These are phyloP conservation scores for Corella eumyota DNA, from an alignment of 23 tunicate species.

Conservation along the genomic window DNA sequence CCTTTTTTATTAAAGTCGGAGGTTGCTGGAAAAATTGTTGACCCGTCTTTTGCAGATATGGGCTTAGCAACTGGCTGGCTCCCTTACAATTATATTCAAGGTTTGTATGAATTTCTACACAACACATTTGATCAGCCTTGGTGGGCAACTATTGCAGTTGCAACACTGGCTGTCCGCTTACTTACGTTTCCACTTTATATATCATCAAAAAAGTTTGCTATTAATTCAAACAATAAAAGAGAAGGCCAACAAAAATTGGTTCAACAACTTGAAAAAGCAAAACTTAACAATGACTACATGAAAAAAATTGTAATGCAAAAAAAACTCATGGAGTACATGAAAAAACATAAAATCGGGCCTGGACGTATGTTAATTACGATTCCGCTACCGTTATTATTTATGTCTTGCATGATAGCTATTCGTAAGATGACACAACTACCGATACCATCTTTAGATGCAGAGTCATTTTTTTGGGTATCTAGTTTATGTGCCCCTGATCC, in stretches of 20 bases:
- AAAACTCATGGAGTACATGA: slow-evolving; percentile 9
- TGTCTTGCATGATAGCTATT: slow-evolving; percentile 56
- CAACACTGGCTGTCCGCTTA: slow-evolving; percentile 42
- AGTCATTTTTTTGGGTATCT: slow-evolving; percentile 43
- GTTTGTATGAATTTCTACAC: slow-evolving; percentile 39
- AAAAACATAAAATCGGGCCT: slow-evolving; percentile 22
- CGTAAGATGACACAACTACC: slow-evolving; percentile 52
- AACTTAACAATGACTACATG: neutral
- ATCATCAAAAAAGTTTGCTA: slow-evolving; percentile 13
- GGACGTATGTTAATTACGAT: slow-evolving; percentile 16
- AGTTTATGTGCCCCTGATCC: slow-evolving; percentile 54
- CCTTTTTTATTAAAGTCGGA: too few relatives aligned
- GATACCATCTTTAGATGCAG: slow-evolving; percentile 56
- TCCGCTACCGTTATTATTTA: slow-evolving; percentile 39
- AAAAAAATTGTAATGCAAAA: slow-evolving; percentile 1
- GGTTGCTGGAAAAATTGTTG: slow-evolving; percentile 9
- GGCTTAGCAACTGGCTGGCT: slow-evolving; percentile 58
- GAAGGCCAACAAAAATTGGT: slow-evolving; percentile 1
- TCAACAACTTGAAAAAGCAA: slow-evolving; percentile 1
- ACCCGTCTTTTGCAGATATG: slow-evolving; percentile 71
- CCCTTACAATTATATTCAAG: slow-evolving; percentile 48
- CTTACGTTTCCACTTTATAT: slow-evolving; percentile 37
- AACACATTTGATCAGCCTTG: slow-evolving; percentile 42
- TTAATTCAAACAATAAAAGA: slow-evolving; percentile 19
- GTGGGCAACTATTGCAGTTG: slow-evolving; percentile 58